phyloP scores from a whole-genome alignment of 37 sponge, comb jelly and placozoan species.

The Amphimedon queenslandica region DNA sequence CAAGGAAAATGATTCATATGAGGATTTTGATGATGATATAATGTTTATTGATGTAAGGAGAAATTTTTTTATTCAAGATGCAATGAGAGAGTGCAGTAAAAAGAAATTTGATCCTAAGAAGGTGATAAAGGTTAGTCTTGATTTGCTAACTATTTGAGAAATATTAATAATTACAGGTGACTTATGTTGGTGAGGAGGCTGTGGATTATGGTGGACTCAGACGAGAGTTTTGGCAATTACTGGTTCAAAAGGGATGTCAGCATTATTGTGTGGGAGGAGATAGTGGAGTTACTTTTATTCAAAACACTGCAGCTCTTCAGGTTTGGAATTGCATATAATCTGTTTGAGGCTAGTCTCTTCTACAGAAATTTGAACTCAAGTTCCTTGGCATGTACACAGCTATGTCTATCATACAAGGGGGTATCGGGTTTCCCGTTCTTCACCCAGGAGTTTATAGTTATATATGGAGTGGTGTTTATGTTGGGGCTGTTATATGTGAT shows the following conservation, averaged over 20 bases:
- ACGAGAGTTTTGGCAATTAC: conserved; percentile 21
- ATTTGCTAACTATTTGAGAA: neutral
- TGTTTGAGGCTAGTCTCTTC: too few species aligned
- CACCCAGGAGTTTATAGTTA: conserved; percentile 22
- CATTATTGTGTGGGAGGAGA: conserved; percentile 13
- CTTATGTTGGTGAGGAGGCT: conserved; percentile 22
- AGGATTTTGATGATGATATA: neutral
- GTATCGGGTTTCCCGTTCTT: conserved; percentile 15
- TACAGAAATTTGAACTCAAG: conserved; percentile 18
- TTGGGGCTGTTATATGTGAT: neutral
- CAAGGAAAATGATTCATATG: too few species aligned
- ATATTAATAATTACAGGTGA: neutral
- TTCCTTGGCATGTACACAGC: conserved; percentile 9
- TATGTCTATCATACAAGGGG: conserved; percentile 27
- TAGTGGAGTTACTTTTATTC: too few species aligned
- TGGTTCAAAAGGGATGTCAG: neutral
- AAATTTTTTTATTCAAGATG: conserved; percentile 1
- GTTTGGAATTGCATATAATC: too few species aligned
- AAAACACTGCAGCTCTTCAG: too few species aligned
- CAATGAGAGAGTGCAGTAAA: neutral
- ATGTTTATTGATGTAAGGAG: conserved; percentile 2
- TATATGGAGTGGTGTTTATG: conserved; percentile 6
- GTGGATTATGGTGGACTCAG: conserved; percentile 25
- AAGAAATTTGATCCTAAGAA: neutral
- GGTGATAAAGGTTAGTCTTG: neutral